Percentiles rank a stretch among this genome's conserved stretches.
These are phyloP conservation scores for Ellobius talpinus DNA, from an alignment of 2,113 vertebrate genomes.

Conservation along the genomic window DNA sequence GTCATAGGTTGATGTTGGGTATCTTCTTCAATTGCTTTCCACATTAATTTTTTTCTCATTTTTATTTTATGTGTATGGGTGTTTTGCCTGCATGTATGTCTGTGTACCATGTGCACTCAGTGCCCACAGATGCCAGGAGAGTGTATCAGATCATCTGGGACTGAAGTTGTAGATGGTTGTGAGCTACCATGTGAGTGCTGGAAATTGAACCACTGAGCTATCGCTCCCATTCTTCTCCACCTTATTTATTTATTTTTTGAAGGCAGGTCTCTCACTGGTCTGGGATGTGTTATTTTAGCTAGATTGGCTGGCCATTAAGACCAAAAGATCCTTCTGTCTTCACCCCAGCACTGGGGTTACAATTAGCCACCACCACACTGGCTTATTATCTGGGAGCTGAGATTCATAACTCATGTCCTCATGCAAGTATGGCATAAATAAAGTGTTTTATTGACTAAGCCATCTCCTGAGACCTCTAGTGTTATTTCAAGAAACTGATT, in stretches of 20 bases:
- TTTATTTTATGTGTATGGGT: background rate
- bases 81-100: background rate
- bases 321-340: background rate
- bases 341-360: background rate
- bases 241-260: background rate
- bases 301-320: background rate
- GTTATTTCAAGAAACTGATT: background rate
- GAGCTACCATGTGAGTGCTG: background rate
- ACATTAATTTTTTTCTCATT: background rate
- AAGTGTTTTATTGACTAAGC: background rate
- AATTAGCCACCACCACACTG: background rate
- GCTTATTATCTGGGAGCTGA: background rate
- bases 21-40: background rate
- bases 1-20: background rate
- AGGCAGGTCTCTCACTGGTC: background rate
- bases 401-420: background rate
- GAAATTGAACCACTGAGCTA: background rate
- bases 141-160: background rate
- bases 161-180: background rate
- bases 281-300: background rate
- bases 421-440: too few species aligned
- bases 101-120: background rate
- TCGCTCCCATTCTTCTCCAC: background rate
- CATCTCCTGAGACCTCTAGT: background rate
- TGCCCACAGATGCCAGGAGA: background rate